phyloP scores from a whole-genome alignment of 2,888 invertebrate species.

The Rhyacophila evoluta region DNA sequence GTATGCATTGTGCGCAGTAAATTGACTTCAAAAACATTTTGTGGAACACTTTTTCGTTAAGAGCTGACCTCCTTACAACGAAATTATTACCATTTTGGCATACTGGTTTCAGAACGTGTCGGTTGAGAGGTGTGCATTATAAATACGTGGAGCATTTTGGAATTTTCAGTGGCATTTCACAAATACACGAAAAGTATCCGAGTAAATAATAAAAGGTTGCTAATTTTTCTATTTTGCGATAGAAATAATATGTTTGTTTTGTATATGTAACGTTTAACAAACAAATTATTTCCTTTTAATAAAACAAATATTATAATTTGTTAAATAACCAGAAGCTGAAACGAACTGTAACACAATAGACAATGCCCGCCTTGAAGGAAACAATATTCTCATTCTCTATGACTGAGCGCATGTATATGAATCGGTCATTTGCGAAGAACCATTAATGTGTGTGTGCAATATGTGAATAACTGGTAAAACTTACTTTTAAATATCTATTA shows the following conservation, averaged over 20 bases:
- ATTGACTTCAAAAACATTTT: background rate
- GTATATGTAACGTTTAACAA: background rate
- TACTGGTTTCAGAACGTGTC: background rate
- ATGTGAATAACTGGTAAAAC: too few relatives aligned
- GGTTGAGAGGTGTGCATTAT: background rate
- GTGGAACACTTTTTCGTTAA: background rate
- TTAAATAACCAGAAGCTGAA: too few relatives aligned
- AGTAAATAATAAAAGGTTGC: background rate
- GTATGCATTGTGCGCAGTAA: background rate
- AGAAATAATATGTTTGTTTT: background rate
- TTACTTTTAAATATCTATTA: too few relatives aligned
- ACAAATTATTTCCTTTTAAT: too few relatives aligned
- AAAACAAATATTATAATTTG: too few relatives aligned
- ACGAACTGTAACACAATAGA: too few relatives aligned
- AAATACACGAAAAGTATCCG: background rate
- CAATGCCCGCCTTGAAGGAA: too few relatives aligned
- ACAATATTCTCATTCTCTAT: too few relatives aligned
- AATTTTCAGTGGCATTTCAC: background rate
- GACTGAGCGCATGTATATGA: too few relatives aligned
- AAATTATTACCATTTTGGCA: background rate
- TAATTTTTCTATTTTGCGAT: background rate
- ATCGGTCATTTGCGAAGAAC: too few relatives aligned
- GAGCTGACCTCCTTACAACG: background rate
- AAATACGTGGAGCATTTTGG: background rate
- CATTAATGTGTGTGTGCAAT: too few relatives aligned